Conservation (phyloP, 2,797 vertebrate genomes). For the Sparus aurata region DNA sequence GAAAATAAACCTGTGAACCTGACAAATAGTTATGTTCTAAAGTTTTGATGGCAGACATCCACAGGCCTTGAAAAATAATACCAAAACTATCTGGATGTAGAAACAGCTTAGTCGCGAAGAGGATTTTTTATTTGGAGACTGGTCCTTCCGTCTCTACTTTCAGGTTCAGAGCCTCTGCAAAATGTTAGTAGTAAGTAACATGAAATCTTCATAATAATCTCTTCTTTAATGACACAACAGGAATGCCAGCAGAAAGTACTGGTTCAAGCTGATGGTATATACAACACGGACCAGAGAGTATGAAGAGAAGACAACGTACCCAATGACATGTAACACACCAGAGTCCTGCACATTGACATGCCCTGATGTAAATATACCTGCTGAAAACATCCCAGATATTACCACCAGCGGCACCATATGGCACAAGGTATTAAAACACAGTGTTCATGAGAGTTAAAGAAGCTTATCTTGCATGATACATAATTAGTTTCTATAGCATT, state of each 20-base stretch:
- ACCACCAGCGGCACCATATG: slow-evolving; percentile 30
- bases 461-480: not conserved
- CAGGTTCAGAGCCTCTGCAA: not conserved
- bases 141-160: not conserved
- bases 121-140: not conserved
- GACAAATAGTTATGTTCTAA: no score
- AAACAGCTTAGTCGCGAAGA: not conserved
- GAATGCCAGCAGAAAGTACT: not conserved
- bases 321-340: not conserved
- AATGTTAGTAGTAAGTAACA: not conserved
- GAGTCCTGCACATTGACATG: slow-evolving; percentile 37
- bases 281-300: slow-evolving; percentile 13
- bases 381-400: not conserved
- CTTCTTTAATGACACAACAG: slow-evolving; percentile 36
- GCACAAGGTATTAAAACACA: slow-evolving; percentile 66
- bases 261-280: slow-evolving; percentile 58
- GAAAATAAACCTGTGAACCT: no score
- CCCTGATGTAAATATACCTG: slow-evolving; percentile 21
- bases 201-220: slow-evolving; percentile 5
- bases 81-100: not conserved
- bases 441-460: no score
- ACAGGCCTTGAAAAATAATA: not conserved
- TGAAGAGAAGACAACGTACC: not conserved
- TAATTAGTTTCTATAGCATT: not conserved
- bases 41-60: not conserved